phyloP scores from a whole-genome alignment of 2,797 vertebrate genomes.

The Gymnothorax javanicus region DNA sequence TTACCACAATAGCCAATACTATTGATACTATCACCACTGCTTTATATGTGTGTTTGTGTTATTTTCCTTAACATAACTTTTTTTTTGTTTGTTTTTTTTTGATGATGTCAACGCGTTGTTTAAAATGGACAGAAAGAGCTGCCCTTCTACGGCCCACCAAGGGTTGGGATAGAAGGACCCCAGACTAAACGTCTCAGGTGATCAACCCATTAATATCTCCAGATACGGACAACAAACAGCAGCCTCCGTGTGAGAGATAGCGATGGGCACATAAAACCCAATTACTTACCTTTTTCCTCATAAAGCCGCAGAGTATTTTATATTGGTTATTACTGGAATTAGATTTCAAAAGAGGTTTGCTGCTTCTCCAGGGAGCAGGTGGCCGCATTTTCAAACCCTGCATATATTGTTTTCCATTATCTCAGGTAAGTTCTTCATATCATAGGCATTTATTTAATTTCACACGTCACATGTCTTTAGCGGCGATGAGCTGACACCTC shows the following conservation, averaged over 20 bases:
- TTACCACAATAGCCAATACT: too few relatives aligned
- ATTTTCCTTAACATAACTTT: conserved; percentile 13
- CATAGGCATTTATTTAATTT: conserved; percentile 10
- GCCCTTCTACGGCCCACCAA: conserved; percentile 47
- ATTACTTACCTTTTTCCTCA: conserved; percentile 27
- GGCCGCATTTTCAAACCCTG: background rate
- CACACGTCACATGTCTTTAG: conserved; percentile 7
- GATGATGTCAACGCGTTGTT: conserved; percentile 55
- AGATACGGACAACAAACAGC: background rate
- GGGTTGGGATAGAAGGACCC: conserved; percentile 53
- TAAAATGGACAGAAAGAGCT: conserved; percentile 52
- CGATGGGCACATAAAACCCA: conserved; percentile 23
- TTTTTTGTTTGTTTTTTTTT: conserved; percentile 64
- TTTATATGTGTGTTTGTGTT: too few relatives aligned
- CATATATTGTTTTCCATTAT: conserved; percentile 8
- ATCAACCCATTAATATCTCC: conserved; percentile 52
- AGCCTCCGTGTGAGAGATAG: background rate
- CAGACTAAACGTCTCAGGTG: conserved; percentile 53
- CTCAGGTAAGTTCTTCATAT: background rate
- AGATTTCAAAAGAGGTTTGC: conserved; percentile 1
- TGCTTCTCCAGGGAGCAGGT: conserved; percentile 9
- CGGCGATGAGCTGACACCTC: background rate
- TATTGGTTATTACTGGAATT: conserved; percentile 29
- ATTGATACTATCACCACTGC: too few relatives aligned
- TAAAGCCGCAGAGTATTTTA: conserved; percentile 32